These are phyloP conservation scores for Xestia c-nigrum DNA, from an alignment of 2,888 invertebrate genomes.

Conservation along the genomic window DNA sequence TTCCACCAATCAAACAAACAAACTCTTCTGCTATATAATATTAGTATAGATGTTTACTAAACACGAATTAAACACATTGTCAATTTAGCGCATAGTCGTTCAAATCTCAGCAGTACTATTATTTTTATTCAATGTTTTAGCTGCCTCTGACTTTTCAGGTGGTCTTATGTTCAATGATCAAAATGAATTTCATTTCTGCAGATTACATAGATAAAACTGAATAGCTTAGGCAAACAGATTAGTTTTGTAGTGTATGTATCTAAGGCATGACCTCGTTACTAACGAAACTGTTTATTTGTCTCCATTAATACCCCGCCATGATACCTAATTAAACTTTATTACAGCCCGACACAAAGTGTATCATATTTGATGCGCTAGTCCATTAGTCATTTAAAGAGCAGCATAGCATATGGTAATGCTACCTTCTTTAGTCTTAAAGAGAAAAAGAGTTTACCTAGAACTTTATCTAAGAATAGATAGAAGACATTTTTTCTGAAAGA, in stretches of 20 bases:
- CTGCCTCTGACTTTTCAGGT: background rate
- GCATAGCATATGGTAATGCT: too few relatives aligned
- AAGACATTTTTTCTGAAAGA: background rate
- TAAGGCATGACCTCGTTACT: conserved; percentile 37
- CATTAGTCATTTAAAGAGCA: conserved; percentile 11
- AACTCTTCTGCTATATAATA: too few relatives aligned
- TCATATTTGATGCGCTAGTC: conserved; percentile 4
- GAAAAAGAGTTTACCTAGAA: too few relatives aligned
- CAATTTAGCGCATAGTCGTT: background rate
- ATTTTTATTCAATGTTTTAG: background rate
- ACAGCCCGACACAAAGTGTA: conserved; percentile 17
- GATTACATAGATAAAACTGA: conserved; percentile 44
- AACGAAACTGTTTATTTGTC: conserved; percentile 32
- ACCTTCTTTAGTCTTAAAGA: too few relatives aligned
- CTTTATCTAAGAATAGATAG: background rate
- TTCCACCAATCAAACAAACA: too few relatives aligned
- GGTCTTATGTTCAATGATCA: background rate
- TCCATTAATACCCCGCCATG: conserved; percentile 26
- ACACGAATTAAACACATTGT: background rate
- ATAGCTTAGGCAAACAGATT: conserved; percentile 23
- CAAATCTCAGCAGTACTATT: background rate
- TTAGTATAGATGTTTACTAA: background rate
- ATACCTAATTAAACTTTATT: conserved; percentile 44
- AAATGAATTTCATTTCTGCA: background rate
- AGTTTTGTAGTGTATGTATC: conserved; percentile 16